phyloP scores from a whole-genome alignment of 2,113 vertebrate genomes.

The Nyctibius bracteatus region DNA sequence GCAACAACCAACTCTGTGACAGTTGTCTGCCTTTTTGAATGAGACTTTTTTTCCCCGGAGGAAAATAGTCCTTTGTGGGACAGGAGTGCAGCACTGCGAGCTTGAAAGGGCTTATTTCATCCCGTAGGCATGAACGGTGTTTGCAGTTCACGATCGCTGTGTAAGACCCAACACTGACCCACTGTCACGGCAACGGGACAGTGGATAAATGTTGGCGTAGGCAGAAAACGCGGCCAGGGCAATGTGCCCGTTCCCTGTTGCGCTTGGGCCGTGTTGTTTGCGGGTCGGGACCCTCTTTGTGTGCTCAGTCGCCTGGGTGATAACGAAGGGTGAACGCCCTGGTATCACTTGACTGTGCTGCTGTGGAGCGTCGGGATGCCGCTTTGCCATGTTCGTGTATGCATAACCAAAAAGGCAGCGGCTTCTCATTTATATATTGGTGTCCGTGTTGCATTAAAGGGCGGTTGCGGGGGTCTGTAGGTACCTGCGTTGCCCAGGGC shows the following conservation, averaged over 20 bases:
- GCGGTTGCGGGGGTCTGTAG: not conserved
- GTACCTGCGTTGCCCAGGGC: rapidly evolving
- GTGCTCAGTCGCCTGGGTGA: rapidly evolving
- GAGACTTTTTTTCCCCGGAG: not conserved
- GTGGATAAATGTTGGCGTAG: rapidly evolving
- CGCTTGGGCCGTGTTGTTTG: rapidly evolving
- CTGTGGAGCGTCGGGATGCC: rapidly evolving
- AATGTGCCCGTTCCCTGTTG: rapidly evolving
- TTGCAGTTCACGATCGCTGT: not conserved
- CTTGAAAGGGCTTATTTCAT: constrained; percentile 2
- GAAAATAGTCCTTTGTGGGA: constrained; percentile 39
- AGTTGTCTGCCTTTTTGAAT: not conserved
- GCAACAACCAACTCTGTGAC: not conserved
- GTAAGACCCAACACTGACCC: not conserved
- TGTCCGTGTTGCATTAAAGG: too few species aligned
- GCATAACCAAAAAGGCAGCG: too few species aligned
- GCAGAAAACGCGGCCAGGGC: rapidly evolving
- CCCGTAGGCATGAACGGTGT: not conserved
- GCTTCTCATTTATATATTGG: too few species aligned
- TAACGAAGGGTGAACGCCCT: rapidly evolving
- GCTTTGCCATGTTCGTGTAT: not conserved
- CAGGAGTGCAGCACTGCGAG: not conserved
- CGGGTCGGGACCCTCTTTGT: not conserved
- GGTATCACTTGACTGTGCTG: not conserved
- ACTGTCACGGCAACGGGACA: not conserved